phyloP scores from a whole-genome alignment of 2,113 vertebrate genomes.

The Guaruba guarouba region DNA sequence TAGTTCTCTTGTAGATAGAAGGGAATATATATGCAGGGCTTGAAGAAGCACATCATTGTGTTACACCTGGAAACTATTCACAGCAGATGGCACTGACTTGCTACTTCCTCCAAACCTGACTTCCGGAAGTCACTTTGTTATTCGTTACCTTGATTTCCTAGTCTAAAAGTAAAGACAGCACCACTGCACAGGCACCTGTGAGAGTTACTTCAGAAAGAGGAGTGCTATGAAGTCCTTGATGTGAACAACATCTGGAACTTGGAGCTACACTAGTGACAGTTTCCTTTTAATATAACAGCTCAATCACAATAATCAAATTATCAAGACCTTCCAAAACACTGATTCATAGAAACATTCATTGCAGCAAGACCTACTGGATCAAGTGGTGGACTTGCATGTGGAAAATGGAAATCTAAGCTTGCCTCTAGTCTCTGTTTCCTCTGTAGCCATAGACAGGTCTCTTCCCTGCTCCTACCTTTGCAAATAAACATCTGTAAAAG shows the following conservation, averaged over 20 bases:
- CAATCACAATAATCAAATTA: not conserved
- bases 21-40: fast-evolving
- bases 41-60: not conserved
- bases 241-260: not conserved
- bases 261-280: not conserved
- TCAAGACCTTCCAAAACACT: not conserved
- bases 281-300: not conserved
- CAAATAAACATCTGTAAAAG: not conserved
- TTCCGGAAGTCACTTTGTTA: not conserved
- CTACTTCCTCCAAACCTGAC: not conserved
- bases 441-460: not conserved
- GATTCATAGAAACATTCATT: not conserved
- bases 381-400: not conserved
- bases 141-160: not conserved
- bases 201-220: not conserved
- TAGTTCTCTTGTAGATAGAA: not conserved
- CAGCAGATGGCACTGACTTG: not conserved
- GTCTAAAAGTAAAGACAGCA: not conserved
- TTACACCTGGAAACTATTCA: not conserved
- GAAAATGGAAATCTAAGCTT: not conserved
- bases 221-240: not conserved
- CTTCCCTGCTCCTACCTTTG: not conserved
- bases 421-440: not conserved
- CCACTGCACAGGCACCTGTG: not conserved
- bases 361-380: not conserved